These are phyloP conservation scores for Lutraria lutraria DNA, from an alignment of 2,888 invertebrate species.

Conservation along the genomic window DNA sequence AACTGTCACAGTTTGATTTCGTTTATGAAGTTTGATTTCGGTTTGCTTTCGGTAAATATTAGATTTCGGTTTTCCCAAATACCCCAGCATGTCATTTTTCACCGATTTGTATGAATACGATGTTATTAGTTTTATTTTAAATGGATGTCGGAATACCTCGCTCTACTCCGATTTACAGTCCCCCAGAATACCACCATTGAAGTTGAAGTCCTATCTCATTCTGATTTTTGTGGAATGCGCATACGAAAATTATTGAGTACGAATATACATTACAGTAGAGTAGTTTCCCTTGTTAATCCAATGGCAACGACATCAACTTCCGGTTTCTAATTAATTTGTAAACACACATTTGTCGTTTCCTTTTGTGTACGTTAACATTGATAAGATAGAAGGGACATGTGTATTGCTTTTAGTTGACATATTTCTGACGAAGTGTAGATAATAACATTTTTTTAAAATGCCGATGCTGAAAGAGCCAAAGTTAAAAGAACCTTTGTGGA, in stretches of 20 bases:
- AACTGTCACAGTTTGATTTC: too few species aligned
- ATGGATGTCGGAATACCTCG: too few species aligned
- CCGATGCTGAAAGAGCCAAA: slow-evolving; percentile 82
- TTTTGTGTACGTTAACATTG: neutral
- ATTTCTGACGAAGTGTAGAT: neutral
- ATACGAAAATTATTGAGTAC: neutral
- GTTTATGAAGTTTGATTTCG: too few species aligned
- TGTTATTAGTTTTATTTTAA: too few species aligned
- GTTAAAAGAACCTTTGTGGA: slow-evolving; percentile 84
- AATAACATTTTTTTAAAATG: slow-evolving; percentile 68
- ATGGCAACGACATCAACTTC: slow-evolving; percentile 28
- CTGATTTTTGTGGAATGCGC: too few species aligned
- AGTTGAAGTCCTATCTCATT: too few species aligned
- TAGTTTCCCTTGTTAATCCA: slow-evolving; percentile 5
- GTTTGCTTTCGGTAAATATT: too few species aligned
- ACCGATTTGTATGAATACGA: too few species aligned
- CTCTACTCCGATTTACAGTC: too few species aligned
- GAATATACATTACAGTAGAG: slow-evolving; percentile 6
- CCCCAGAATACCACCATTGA: too few species aligned
- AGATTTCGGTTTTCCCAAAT: too few species aligned
- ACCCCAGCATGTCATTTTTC: too few species aligned
- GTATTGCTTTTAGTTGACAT: neutral
- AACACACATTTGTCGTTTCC: neutral
- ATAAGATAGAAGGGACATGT: neutral
- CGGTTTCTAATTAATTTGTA: slow-evolving; percentile 11